Percentiles rank a stretch among this genome's conserved stretches.
phyloP scores from a whole-genome alignment of 2,113 vertebrate genomes.

The Clarias gariepinus region DNA sequence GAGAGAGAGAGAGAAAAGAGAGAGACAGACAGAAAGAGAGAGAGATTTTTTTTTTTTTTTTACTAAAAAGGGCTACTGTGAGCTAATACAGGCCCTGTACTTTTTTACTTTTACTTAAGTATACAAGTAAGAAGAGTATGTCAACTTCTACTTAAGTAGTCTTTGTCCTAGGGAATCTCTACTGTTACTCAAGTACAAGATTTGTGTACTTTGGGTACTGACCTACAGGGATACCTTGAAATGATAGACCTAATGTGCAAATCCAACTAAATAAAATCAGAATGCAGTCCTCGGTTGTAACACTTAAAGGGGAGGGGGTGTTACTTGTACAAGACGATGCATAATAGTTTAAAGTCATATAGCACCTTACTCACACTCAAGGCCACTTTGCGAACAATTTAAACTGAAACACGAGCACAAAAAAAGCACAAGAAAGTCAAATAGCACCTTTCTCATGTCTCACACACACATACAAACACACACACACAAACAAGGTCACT shows the following conservation, averaged over 20 bases:
- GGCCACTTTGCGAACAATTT: neutral
- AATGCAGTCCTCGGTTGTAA: neutral
- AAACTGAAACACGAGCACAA: neutral
- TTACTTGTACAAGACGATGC: neutral
- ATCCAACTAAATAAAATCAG: neutral
- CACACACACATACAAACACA: neutral
- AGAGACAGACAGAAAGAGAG: too few species aligned
- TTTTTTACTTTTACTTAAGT: too few species aligned
- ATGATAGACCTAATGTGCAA: neutral
- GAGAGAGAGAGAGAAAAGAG: too few species aligned
- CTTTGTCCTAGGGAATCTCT: too few species aligned
- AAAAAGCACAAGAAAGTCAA: neutral
- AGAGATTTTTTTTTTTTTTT: too few species aligned
- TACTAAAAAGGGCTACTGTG: too few species aligned
- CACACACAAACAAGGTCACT: neutral
- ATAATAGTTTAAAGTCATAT: neutral
- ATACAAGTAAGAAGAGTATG: too few species aligned
- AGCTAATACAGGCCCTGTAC: too few species aligned
- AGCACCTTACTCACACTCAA: conserved; percentile 5
- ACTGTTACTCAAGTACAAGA: too few species aligned
- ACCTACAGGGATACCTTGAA: neutral
- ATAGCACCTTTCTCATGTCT: neutral
- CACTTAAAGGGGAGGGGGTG: neutral
- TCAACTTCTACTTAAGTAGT: too few species aligned
- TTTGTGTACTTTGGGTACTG: too few species aligned